Evolutionary conservation across 2,797 vertebrate species (phyloP).

Genomic region (Thalassophryne amazonica): DNA sequence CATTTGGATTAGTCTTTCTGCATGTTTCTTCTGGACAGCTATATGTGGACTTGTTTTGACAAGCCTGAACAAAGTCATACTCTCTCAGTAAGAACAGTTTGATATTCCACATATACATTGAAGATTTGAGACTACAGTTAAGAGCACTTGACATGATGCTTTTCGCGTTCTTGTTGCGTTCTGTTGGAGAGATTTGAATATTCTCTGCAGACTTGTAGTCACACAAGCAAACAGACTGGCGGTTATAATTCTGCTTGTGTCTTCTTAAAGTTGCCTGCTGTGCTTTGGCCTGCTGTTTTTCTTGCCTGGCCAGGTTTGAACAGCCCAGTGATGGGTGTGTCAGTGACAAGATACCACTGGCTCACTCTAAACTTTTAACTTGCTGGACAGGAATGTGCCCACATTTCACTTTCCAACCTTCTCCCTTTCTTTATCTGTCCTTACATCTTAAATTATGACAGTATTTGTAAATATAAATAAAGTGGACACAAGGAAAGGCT

Average conservation of each 20-base stretch:
- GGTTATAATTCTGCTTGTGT: constrained; percentile 6
- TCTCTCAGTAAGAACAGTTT: neutral
- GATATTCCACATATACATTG: neutral
- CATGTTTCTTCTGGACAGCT: constrained; percentile 19
- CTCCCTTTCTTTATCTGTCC: constrained; percentile 7
- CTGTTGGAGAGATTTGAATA: constrained; percentile 18
- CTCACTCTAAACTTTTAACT: constrained; percentile 41
- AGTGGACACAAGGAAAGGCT: constrained; percentile 1
- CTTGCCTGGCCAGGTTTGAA: constrained; percentile 69
- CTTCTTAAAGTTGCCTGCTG: constrained; percentile 32
- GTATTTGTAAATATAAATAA: constrained; percentile 18
- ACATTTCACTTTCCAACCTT: constrained; percentile 20
- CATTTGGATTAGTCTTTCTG: neutral
- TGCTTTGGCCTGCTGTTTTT: constrained; percentile 61
- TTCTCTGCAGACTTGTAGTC: neutral
- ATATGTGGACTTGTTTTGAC: constrained; percentile 46
- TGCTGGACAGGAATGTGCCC: constrained; percentile 54
- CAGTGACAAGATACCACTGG: constrained; percentile 31
- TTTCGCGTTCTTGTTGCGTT: no score
- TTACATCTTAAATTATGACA: constrained; percentile 6
- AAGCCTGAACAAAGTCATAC: constrained; percentile 21
- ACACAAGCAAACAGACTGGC: constrained; percentile 1
- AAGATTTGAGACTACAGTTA: neutral
- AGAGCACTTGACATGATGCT: no score
- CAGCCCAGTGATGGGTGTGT: constrained; percentile 56